A percentile compares a stretch with the other conserved stretches of the same genome.
Evolutionary conservation across 1,140 invertebrate genomes (phyloP).

Genomic region (Neuroterus valhalla): DNA sequence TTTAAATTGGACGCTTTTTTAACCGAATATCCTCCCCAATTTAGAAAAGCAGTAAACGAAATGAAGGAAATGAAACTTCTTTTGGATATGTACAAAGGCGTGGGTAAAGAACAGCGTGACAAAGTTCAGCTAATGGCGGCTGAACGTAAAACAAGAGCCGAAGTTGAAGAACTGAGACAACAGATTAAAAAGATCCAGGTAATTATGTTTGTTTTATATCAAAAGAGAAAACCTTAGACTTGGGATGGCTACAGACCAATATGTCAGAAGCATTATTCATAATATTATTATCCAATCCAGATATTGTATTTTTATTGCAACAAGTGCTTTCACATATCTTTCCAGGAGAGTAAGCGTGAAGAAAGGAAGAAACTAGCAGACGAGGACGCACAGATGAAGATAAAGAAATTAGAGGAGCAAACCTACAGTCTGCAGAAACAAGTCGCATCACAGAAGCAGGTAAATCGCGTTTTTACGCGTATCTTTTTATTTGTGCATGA

Average conservation of each 20-base stretch:
- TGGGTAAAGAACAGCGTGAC: conserved; percentile 96
- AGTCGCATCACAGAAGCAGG: conserved; percentile 89
- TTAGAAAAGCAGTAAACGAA: conserved; percentile 92
- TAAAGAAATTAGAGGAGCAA: conserved; percentile 95
- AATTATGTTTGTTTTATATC: too few relatives aligned
- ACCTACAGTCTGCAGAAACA: conserved; percentile 89
- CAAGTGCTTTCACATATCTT: conserved; percentile 46
- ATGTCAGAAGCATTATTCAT: conserved; percentile 9
- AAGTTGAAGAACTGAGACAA: conserved; percentile 91
- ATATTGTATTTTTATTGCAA: conserved; percentile 13
- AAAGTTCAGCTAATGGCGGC: conserved; percentile 97
- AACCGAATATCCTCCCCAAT: conserved; percentile 25
- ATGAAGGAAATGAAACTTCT: conserved; percentile 95
- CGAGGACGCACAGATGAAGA: conserved; percentile 95
- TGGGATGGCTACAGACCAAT: too few relatives aligned
- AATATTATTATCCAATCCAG: conserved; percentile 10
- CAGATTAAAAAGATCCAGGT: conserved; percentile 90
- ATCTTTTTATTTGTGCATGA: conserved; percentile 37
- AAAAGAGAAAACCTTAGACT: too few relatives aligned
- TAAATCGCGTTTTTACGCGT: conserved; percentile 65
- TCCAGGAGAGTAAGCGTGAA: conserved; percentile 92
- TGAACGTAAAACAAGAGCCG: conserved; percentile 91
- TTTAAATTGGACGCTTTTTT: too few relatives aligned
- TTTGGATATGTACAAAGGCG: conserved; percentile 97
- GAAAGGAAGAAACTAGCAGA: conserved; percentile 94